These are phyloP conservation scores for Pyralis farinalis DNA, from an alignment of 2,888 invertebrate genomes.

Conservation along the genomic window DNA sequence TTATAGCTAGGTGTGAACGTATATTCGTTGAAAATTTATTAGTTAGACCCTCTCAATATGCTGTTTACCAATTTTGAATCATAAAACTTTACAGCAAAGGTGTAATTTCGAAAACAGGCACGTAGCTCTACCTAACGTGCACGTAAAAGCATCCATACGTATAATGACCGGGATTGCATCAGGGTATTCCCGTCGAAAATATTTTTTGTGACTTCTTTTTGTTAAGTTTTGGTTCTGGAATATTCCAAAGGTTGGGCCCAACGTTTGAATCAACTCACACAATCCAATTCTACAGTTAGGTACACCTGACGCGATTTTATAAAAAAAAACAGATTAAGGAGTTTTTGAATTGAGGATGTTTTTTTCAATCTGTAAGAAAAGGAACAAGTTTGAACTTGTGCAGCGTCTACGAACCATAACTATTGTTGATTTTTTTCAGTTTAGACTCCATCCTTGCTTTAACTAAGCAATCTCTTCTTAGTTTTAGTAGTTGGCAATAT, in stretches of 20 bases:
- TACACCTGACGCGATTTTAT: conserved; percentile 37
- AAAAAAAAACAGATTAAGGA: conserved; percentile 25
- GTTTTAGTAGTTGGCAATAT: too few relatives aligned
- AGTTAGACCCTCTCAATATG: conserved; percentile 18
- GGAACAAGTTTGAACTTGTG: conserved; percentile 8
- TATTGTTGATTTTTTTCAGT: too few relatives aligned
- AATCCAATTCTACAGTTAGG: conserved; percentile 16
- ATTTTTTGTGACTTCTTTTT: conserved; percentile 44
- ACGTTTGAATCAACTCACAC: conserved; percentile 35
- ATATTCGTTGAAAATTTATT: conserved; percentile 42
- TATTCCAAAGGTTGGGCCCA: conserved; percentile 16
- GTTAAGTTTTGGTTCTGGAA: conserved; percentile 23
- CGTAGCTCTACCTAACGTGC: conserved; percentile 3
- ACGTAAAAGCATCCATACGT: conserved; percentile 11
- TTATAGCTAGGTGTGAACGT: conserved; percentile 47
- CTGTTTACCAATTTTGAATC: conserved; percentile 18
- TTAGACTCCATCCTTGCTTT: too few relatives aligned
- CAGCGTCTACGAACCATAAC: too few relatives aligned
- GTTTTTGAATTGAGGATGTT: conserved; percentile 3
- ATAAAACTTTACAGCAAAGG: conserved; percentile 15
- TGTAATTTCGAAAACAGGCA: conserved; percentile 18
- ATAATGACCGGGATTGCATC: conserved; percentile 28
- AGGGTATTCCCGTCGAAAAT: conserved; percentile 45
- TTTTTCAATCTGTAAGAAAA: not conserved
- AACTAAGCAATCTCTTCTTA: too few relatives aligned